phyloP scores from a whole-genome alignment of 1,140 invertebrate species.

The Drosophila kikkawai region DNA sequence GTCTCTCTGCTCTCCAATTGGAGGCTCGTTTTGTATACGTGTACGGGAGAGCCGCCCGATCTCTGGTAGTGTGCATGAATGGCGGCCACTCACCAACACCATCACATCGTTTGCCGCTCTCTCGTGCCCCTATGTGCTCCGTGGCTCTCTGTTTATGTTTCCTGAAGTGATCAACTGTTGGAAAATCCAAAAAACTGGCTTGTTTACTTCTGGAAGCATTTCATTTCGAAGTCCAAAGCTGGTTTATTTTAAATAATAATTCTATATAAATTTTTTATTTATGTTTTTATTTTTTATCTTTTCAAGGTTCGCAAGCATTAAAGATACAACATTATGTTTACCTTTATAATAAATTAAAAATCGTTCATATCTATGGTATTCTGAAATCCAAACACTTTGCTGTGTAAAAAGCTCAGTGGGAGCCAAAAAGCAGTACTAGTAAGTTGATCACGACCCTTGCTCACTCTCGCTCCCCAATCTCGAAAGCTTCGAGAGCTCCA shows the following conservation, averaged over 20 bases:
- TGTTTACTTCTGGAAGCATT: no score
- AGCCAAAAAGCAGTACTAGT: neutral
- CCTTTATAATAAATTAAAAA: no score
- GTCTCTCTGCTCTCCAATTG: conserved; percentile 12
- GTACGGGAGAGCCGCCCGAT: neutral
- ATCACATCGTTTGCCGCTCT: conserved; percentile 28
- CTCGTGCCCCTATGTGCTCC: conserved; percentile 18
- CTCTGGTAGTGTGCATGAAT: conserved; percentile 23
- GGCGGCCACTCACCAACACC: conserved; percentile 30
- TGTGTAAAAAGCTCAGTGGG: neutral
- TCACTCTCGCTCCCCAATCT: neutral
- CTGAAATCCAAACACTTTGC: neutral
- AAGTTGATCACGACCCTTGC: conserved; percentile 7
- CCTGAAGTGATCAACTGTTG: conserved; percentile 28
- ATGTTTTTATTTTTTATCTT: no score
- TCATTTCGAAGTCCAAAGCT: no score
- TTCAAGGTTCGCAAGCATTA: neutral
- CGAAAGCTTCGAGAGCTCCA: neutral
- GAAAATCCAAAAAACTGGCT: no score
- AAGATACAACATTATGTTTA: neutral
- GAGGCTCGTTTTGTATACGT: conserved; percentile 14
- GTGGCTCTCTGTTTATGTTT: conserved; percentile 60
- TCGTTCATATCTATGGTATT: neutral
- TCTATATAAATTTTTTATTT: no score
- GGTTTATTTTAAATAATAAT: no score